Conservation (phyloP, 2,113 vertebrate genomes). For the Corythornis madagascariensis region DNA sequence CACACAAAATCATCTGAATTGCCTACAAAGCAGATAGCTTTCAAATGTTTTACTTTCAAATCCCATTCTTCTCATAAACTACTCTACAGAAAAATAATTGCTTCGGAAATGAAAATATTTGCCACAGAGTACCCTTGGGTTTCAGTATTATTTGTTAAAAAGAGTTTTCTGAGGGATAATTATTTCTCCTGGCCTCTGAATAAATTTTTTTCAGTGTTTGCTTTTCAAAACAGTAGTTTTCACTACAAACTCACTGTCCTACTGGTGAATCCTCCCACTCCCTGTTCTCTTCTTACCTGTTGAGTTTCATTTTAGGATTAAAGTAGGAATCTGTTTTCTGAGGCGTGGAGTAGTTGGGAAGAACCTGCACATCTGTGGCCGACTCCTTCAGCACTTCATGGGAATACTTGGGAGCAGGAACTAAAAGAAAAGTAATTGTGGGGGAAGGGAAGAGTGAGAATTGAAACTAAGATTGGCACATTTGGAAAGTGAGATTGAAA, state of each 20-base stretch:
- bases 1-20: background rate
- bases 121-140: background rate
- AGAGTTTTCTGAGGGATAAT: background rate
- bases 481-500: background rate
- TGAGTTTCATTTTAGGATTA: conserved; percentile 98
- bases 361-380: conserved; percentile 91
- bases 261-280: background rate
- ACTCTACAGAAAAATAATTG: background rate
- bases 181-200: background rate
- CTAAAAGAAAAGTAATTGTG: conserved; percentile 47
- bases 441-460: background rate
- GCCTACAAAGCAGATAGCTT: background rate
- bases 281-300: conserved; percentile 84
- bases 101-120: background rate
- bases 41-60: background rate
- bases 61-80: background rate
- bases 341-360: conserved; percentile 90
- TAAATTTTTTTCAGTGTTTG: background rate
- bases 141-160: background rate
- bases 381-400: conserved; percentile 90
- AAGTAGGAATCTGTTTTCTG: conserved; percentile 97
- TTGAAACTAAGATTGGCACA: background rate
- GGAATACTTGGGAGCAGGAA: conserved; percentile 69
- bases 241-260: background rate
- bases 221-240: background rate